Evolutionary conservation across 2,888 invertebrate genomes (phyloP), one percentile per base, ranked within the genome.

Genomic region (Drosophila borealis): DNA sequence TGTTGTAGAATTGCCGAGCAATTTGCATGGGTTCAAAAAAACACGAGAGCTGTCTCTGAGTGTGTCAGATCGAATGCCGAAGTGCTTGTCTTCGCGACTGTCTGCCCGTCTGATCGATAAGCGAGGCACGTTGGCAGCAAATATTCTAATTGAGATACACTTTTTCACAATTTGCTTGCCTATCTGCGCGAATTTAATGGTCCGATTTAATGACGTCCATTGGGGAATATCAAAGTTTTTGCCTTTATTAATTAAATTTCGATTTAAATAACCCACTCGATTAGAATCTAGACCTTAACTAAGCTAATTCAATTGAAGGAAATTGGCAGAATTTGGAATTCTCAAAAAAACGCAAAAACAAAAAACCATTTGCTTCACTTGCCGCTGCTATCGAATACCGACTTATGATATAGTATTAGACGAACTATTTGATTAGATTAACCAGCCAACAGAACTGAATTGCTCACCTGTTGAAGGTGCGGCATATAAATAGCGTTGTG

Each of bases 361-460:
- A 55, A 45, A 39, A 34, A 8, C 19, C 21, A 21, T 44, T 29
- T 51, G 42, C 10, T 21, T 8, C 37, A 44, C 21, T 17, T 37
- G 14, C 5, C 25, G 42, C 19, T 17, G 19, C 21, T 75, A 75
- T 70, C 66, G 44, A 48, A 37, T 10, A 29, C 6, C 29, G 0
- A 29, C 41, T 39, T 49, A 59, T 65, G 37, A 0, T 21, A 50
- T 2, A 13, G 53, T 9, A 41, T 17, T 53, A 29, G 14, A 21
- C 54, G 2, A 45, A 39, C 36, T 25, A n/a, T 49, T 54, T 61
- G 81, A 81, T 81, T 70, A 84, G 81, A 81, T 81, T 81, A 61
- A 36, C 25, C 17, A 48, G 34, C 25, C 19, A 39, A 67, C 29
- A 2, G 45, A 44, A 11, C 33, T 37, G n/a, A 17, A 34, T 17